Evolutionary conservation across 2,888 invertebrate genomes (phyloP).

Genomic region (Apotomis betuletana): DNA sequence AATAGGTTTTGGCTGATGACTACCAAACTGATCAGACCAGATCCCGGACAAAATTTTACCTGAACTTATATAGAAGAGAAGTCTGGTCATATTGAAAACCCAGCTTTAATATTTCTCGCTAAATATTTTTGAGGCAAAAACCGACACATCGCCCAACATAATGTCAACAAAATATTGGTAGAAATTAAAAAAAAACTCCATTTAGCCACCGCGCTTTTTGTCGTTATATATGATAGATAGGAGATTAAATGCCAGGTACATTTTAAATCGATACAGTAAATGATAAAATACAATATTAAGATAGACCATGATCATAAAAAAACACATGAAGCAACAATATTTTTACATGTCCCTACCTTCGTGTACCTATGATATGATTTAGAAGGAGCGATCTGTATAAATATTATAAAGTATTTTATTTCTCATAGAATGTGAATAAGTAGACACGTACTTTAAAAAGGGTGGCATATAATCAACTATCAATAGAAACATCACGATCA

Average conservation of each 20-base stretch:
- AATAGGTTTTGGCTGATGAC: too few species aligned
- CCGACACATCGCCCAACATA: neutral
- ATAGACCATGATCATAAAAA: too few species aligned
- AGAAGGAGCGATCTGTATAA: too few species aligned
- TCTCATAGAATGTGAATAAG: neutral
- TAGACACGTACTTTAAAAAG: neutral
- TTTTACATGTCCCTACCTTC: too few species aligned
- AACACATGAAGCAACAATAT: too few species aligned
- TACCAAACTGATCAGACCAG: too few species aligned
- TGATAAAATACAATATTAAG: too few species aligned
- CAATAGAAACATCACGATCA: slow-evolving; percentile 21
- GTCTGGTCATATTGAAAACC: neutral
- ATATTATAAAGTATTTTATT: too few species aligned
- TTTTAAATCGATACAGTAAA: neutral
- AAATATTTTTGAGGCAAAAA: neutral
- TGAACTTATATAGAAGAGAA: too few species aligned
- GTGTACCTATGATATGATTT: too few species aligned
- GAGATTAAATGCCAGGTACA: slow-evolving; percentile 30
- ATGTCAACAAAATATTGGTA: neutral
- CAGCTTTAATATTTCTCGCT: neutral
- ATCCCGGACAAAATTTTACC: neutral
- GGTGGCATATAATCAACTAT: slow-evolving; percentile 29
- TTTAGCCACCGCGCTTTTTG: slow-evolving; percentile 23
- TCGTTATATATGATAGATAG: slow-evolving; percentile 15
- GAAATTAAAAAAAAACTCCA: neutral